Evolutionary conservation across 2,888 invertebrate species (phyloP), one percentile per base, ranked within the genome.

Genomic region (Parnassius apollo): DNA sequence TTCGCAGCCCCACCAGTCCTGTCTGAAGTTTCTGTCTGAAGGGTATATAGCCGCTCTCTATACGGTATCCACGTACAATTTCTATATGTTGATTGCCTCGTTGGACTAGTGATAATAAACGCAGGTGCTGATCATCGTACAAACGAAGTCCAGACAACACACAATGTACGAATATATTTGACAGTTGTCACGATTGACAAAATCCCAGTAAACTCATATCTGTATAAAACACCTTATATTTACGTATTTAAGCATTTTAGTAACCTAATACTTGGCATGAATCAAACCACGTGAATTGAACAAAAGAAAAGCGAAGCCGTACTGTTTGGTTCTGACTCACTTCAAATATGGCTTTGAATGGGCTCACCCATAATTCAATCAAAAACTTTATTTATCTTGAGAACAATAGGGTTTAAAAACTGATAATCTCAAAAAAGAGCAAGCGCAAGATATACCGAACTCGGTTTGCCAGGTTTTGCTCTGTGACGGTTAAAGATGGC

Each of bases 221-320:
- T 45, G 45, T 45, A 45, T 3, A 11, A 45, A 45, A 11, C 1
- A 46, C 12, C n/a, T n/a, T 46, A 11, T 7, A n/a, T 46, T 46
- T 46, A 12, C 46, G 46, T 46, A 4, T n/a, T 3, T 46, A 50
- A 12, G 50, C 7, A 22, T 8, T 13, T 35, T 11, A 25, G 51
- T 52, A 52, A 52, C 25, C 10, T 25, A 52, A 52, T 52, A 52
- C 51, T 25, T 25, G 51, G 25, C 25, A 10, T 52, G 51, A 52
- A 52, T 25, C 51, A 12, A 52, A 12, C 11, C 50, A 22, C 50
- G 57, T 46, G 46, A 4, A 4, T 12, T 9, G 35, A 53, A 53
- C 59, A 59, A 53, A 59, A 42, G 51, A 44, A n/a, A n/a, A 9
- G 58, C 25, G 52, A 57, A 57, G 48, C 50, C 52, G 45, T 53